Conservation (phyloP, 2,888 invertebrate genomes). For the Cacoxenus indagator region DNA sequence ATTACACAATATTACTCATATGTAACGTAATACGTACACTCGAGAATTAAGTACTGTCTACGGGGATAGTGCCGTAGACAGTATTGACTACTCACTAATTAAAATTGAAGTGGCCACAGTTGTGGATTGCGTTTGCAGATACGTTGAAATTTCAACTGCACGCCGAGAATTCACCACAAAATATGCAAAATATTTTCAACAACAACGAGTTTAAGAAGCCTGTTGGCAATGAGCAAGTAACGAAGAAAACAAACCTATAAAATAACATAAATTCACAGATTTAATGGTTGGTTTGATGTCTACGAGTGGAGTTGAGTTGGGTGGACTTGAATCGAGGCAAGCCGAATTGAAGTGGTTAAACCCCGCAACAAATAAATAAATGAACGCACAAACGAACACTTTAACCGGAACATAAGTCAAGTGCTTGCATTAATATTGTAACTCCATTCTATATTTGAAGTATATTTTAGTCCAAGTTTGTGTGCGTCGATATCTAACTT, state of each 20-base stretch:
- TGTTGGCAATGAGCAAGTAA: neutral
- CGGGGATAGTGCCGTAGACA: too few species aligned
- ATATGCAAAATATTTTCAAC: conserved; percentile 8
- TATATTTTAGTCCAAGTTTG: neutral
- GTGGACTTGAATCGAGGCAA: too few species aligned
- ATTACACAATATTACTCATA: neutral
- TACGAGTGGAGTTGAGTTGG: too few species aligned
- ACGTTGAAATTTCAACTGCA: neutral
- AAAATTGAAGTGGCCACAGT: conserved; percentile 2
- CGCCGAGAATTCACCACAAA: neutral
- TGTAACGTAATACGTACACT: neutral
- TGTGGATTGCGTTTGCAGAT: neutral
- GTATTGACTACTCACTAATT: conserved; percentile 10
- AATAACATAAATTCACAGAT: conserved; percentile 4
- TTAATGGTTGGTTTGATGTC: neutral
- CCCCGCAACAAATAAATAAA: neutral
- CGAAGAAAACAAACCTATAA: neutral
- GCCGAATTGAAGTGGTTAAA: too few species aligned
- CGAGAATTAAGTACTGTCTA: too few species aligned
- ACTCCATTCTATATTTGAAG: neutral
- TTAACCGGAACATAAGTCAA: neutral
- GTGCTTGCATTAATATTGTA: neutral
- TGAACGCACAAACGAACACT: neutral
- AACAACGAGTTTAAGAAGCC: neutral
- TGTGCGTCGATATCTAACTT: neutral